These are phyloP conservation scores for Parapsyche elsis DNA, from an alignment of 1,140 invertebrate genomes.

Conservation along the genomic window DNA sequence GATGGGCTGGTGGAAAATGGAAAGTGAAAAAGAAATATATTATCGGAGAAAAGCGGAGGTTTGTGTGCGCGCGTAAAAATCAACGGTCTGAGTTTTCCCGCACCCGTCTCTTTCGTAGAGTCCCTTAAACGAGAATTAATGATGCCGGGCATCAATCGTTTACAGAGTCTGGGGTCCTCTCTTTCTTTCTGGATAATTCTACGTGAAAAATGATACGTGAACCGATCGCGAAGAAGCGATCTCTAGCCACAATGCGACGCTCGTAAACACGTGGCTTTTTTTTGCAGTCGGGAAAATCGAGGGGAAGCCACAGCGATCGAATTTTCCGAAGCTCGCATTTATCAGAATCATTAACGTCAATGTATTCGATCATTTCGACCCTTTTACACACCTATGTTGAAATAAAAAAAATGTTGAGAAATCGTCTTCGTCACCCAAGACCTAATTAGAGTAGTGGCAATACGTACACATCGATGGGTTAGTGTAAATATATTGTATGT, in stretches of 20 bases:
- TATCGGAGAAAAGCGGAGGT: not conserved
- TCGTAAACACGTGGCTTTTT: conserved; percentile 20
- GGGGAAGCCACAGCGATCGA: not conserved
- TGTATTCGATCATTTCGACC: no score
- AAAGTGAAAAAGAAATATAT: conserved; percentile 14
- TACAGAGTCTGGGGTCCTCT: not conserved
- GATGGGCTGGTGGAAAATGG: not conserved
- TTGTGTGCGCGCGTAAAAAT: not conserved
- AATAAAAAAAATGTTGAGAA: no score
- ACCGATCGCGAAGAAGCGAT: conserved; percentile 1
- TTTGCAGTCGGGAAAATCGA: not conserved
- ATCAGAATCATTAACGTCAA: conserved; percentile 3
- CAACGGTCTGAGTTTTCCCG: not conserved
- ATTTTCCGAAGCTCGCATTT: not conserved
- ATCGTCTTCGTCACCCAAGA: no score
- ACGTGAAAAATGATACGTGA: conserved; percentile 21
- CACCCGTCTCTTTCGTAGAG: not conserved
- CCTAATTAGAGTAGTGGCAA: no score
- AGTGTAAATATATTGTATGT: no score
- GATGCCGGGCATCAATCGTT: conserved; percentile 10
- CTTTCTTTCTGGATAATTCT: not conserved
- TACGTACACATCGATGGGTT: no score
- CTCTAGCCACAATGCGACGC: not conserved
- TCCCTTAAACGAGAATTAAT: conserved; percentile 21
- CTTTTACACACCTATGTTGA: no score